These are phyloP conservation scores for Ooceraea biroi DNA, from an alignment of 1,140 invertebrate genomes.

Conservation along the genomic window DNA sequence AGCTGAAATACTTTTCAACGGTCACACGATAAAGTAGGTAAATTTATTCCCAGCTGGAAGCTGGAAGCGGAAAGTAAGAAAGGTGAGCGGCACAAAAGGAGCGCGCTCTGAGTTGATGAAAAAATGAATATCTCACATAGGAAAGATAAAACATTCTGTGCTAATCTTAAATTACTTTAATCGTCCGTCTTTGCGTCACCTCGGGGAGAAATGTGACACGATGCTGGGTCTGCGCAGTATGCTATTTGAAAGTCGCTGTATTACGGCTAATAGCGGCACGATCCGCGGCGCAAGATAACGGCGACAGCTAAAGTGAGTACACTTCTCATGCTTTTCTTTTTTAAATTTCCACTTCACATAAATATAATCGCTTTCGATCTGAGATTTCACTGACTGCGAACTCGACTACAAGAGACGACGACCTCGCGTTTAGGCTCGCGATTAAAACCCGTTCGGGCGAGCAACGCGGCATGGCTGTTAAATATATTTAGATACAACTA, in stretches of 20 bases:
- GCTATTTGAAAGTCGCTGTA: constrained; percentile 45
- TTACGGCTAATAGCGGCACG: constrained; percentile 32
- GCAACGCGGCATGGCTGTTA: background rate
- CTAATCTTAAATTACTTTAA: constrained; percentile 46
- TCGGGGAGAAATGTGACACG: constrained; percentile 19
- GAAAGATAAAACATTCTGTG: background rate
- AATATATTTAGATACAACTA: background rate
- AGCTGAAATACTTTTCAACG: constrained; percentile 29
- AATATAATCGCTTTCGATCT: constrained; percentile 57
- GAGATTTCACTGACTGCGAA: constrained; percentile 30
- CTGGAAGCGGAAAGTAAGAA: constrained; percentile 37
- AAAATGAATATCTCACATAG: background rate
- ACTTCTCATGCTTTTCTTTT: constrained; percentile 60
- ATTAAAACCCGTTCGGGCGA: background rate
- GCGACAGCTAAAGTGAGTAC: constrained; percentile 27
- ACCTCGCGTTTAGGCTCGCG: background rate
- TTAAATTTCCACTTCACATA: constrained; percentile 40
- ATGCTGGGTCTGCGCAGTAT: background rate
- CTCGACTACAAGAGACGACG: background rate
- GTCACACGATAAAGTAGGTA: constrained; percentile 54
- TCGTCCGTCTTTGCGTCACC: constrained; percentile 24
- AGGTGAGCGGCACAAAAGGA: background rate
- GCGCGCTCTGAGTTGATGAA: background rate
- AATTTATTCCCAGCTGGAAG: constrained; percentile 5
- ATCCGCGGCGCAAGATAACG: constrained; percentile 35